Base-by-base conservation (phyloP, 2,797 vertebrate species). In the Tamandua tetradactyla region DNA sequence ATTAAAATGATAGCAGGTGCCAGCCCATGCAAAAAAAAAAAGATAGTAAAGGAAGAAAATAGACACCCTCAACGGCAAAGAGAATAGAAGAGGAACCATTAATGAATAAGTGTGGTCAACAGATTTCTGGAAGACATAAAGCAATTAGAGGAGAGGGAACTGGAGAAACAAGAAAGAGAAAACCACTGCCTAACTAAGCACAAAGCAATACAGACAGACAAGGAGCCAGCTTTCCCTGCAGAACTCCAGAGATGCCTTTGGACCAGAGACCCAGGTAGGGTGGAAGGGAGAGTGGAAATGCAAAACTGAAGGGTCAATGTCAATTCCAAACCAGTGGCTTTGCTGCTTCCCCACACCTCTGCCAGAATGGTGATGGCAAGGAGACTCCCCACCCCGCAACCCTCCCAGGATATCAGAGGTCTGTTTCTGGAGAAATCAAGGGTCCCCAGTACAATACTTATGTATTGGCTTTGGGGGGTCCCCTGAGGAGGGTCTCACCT, bases 21-120 rank as follows among this genome's bases (percentile, higher is more conserved):
- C n/a, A n/a, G n/a, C n/a, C n/a, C n/a, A n/a, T n/a, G n/a, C n/a
- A n/a, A n/a, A n/a, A n/a, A n/a, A n/a, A 59, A 86, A 75, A 25
- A 23, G 57, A 62, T 2, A 32, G 22, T 35, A 30, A 91, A 91
- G n/a, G 12, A 82, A 69, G 32, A 82, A 82, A 75, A 83, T 15
- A 44, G 32, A 78, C 9, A 23, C 17, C 25, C 18, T 55, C 66
- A 86, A 8, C 8, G 30, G 72, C n/a, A 64, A n/a, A 49, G 27
- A 55, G 15, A 59, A 40, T 27, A 7, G 44, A 57, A 69, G 61
- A 52, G 20, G 37, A 68, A 69, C 17, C 32, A 17, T 1, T 88
- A 49, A 14, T 32, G 49, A 61, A 32, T 66, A 69, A 78, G 44
- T n/a, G 64, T 78, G 22, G 78, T 4, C 37, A 10, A 7, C 40